Percentiles rank a stretch among this genome's conserved stretches.
phyloP scores from a whole-genome alignment of 2,888 invertebrate species.

The Lysandra bellargus region DNA sequence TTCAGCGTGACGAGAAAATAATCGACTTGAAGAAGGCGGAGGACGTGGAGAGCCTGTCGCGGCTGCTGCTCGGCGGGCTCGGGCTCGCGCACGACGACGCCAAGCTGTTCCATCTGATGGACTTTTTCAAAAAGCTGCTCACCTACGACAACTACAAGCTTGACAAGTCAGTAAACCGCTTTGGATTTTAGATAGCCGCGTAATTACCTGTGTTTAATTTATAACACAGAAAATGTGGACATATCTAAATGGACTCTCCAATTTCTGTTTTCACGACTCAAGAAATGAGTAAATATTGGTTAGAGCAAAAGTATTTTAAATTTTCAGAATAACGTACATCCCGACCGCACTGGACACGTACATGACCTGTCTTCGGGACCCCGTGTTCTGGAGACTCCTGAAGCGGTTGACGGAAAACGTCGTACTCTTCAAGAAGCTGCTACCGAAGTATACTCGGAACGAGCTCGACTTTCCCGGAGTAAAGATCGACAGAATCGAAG shows the following conservation, averaged over 20 bases:
- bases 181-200: no score
- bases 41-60: conserved; percentile 84
- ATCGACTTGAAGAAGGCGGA: conserved; percentile 83
- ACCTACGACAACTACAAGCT: conserved; percentile 63
- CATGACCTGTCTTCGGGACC: conserved; percentile 85
- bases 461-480: conserved; percentile 83
- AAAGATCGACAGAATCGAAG: conserved; percentile 79
- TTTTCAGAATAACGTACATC: conserved; percentile 65
- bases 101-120: conserved; percentile 68
- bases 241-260: no score
- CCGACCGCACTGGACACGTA: conserved; percentile 84
- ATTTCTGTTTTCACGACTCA: no score
- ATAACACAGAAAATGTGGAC: no score
- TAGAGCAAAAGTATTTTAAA: background rate
- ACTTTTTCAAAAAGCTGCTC: conserved; percentile 62
- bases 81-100: conserved; percentile 78
- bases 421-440: conserved; percentile 80
- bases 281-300: background rate
- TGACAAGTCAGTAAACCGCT: conserved; percentile 56
- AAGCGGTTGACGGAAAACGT: conserved; percentile 80
- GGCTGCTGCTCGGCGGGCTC: conserved; percentile 83
- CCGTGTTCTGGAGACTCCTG: conserved; percentile 85
- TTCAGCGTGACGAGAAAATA: conserved; percentile 78
- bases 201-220: no score
- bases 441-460: conserved; percentile 81